Conservation (phyloP, 2,888 invertebrate species). For the Dolomedes plantarius region DNA sequence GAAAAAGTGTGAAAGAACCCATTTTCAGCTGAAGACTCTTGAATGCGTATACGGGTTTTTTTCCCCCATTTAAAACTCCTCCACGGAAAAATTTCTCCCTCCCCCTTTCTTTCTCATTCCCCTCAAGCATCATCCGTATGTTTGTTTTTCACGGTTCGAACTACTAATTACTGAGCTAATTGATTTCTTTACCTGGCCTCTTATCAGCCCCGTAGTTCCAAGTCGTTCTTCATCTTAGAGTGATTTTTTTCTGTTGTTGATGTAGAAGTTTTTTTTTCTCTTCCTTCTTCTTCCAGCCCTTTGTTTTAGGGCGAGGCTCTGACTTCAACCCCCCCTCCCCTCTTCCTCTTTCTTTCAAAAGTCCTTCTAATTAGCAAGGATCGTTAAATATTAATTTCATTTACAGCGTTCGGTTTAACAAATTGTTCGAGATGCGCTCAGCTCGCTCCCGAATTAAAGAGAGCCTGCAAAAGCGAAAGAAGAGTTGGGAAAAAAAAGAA, state of each 20-base stretch:
- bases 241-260: constrained; percentile 14
- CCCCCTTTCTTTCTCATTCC: not conserved
- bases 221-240: constrained; percentile 29
- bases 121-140: constrained; percentile 49
- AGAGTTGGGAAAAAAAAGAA: constrained; percentile 9
- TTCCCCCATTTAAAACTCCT: constrained; percentile 20
- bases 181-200: constrained; percentile 70
- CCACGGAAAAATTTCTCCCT: constrained; percentile 1
- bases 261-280: constrained; percentile 21
- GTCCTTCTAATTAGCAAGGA: constrained; percentile 61
- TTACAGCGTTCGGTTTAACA: constrained; percentile 65
- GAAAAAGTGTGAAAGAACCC: constrained; percentile 66
- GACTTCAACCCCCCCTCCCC: constrained; percentile 1
- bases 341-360: constrained; percentile 48
- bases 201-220: constrained; percentile 58
- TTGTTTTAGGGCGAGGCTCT: not conserved
- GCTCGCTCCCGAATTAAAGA: constrained; percentile 32
- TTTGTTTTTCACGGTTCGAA: constrained; percentile 70
- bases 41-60: constrained; percentile 29
- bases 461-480: constrained; percentile 17
- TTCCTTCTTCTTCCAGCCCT: not conserved
- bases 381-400: constrained; percentile 72
- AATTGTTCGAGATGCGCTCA: constrained; percentile 56
- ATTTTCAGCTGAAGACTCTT: constrained; percentile 46
- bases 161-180: constrained; percentile 69